Evolutionary conservation across 1,140 invertebrate genomes (phyloP), one percentile per base, ranked within the genome.

Genomic region (Cydia splendana): DNA sequence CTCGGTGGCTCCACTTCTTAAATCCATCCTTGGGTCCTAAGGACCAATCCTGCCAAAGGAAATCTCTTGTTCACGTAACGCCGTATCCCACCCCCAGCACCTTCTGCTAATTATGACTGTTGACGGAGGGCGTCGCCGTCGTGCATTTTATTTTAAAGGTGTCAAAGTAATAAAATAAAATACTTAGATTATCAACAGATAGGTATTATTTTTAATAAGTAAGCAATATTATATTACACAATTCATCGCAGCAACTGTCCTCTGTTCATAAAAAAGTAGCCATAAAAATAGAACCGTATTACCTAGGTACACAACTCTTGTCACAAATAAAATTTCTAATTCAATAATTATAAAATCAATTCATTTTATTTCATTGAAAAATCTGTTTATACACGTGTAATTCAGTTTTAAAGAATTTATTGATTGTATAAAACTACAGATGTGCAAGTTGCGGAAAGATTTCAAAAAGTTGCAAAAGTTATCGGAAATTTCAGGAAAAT

Each of bases 321-420:
- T 53, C 51, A 53, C 51, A 53, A 53, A 53, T 53, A 53, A 53
- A 53, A 53, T 53, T n/a, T 53, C n/a, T 53, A 53, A 53, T 53
- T 53, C 51, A 18, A 51, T 51, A n/a, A 53, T 53, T 53, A 53
- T 53, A 53, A 53, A 53, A 53, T 53, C n/a, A 53, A n/a, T 53
- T 53, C 51, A 53, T 53, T 48, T 48, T 53, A 53, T 53, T 53
- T 18, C 1, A 53, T 53, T 53, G 15, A 18, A 53, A 6, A 53
- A 53, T 6, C 51, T 53, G n/a, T 18, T 51, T n/a, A 48, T 15
- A 53, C n/a, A 53, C 15, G 51, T 18, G 51, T 53, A 7, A 15
- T 48, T 48, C 13, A 48, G 45, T 45, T 13, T 48, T 1, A 48
- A 48, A 12, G 45, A 3, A 0, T 48, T 48, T 48, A 48, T 12